Conservation (phyloP, 2,797 vertebrate species). For the Sebastes hubbsi region DNA sequence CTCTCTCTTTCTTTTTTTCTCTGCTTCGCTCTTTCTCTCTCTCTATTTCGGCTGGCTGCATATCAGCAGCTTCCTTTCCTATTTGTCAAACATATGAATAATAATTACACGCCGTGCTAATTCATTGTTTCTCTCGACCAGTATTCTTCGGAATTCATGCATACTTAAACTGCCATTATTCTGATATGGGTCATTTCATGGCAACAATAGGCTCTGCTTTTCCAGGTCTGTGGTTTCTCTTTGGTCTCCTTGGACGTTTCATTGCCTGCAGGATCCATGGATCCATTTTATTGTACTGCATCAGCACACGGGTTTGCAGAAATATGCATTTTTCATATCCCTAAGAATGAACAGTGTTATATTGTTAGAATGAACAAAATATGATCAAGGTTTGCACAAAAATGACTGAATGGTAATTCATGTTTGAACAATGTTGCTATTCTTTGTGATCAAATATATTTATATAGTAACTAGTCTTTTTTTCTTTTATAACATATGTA, state of each 20-base stretch:
- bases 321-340: constrained; percentile 29
- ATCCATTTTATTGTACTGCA: constrained; percentile 30
- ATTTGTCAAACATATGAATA: constrained; percentile 77
- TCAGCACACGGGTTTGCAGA: constrained; percentile 36
- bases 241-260: constrained; percentile 44
- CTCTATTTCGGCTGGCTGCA: constrained; percentile 49
- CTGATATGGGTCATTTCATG: constrained; percentile 75
- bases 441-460: neutral
- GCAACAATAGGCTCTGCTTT: constrained; percentile 57
- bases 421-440: neutral
- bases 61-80: constrained; percentile 59
- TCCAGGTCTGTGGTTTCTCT: constrained; percentile 52
- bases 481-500: neutral
- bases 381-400: neutral
- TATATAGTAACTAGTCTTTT: neutral
- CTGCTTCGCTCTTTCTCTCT: neutral
- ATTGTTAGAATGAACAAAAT: neutral
- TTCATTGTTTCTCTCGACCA: constrained; percentile 69
- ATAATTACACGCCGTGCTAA: constrained; percentile 74
- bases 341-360: neutral
- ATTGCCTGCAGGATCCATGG: constrained; percentile 31
- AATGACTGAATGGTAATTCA: neutral
- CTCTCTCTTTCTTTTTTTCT: neutral
- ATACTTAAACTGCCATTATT: constrained; percentile 76
- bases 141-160: constrained; percentile 71